Percentiles rank a stretch among this genome's conserved stretches.
Evolutionary conservation across 2,888 invertebrate species (phyloP).

Genomic region (Eucera pruinosa): DNA sequence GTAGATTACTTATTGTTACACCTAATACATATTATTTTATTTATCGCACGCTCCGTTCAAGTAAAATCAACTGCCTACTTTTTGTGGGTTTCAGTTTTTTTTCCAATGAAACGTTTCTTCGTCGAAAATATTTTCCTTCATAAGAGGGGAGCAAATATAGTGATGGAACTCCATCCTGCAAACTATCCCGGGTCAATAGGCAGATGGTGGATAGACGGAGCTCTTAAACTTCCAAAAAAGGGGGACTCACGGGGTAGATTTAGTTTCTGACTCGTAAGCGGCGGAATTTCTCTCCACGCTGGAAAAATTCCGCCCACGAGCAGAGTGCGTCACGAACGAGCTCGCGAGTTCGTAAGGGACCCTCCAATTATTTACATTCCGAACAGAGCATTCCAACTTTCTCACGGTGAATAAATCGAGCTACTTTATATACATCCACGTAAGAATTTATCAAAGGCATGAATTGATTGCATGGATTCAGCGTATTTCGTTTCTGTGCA

Average conservation of each 20-base stretch:
- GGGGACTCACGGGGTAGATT: conserved; percentile 17
- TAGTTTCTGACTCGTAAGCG: conserved; percentile 28
- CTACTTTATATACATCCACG: conserved; percentile 16
- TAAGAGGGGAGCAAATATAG: no score
- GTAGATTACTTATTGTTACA: no score
- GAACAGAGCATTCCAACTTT: conserved; percentile 5
- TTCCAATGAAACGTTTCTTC: no score
- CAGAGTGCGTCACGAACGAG: conserved; percentile 26
- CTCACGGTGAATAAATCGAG: conserved; percentile 3
- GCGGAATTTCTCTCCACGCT: conserved; percentile 26
- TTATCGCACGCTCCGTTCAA: no score
- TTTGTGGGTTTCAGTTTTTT: no score
- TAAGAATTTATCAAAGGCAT: not conserved
- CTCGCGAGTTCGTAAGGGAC: conserved; percentile 23
- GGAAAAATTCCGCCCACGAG: conserved; percentile 35
- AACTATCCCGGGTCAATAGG: conserved; percentile 8
- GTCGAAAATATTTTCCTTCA: no score
- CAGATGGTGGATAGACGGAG: not conserved
- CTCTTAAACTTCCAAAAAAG: not conserved
- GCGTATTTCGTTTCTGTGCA: not conserved
- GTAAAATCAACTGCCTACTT: no score
- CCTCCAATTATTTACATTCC: conserved; percentile 40
- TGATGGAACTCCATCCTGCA: not conserved
- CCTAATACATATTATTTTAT: no score
- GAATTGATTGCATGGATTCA: not conserved